Base-by-base conservation (phyloP, 2,888 invertebrate genomes). In the Spodoptera exigua region DNA sequence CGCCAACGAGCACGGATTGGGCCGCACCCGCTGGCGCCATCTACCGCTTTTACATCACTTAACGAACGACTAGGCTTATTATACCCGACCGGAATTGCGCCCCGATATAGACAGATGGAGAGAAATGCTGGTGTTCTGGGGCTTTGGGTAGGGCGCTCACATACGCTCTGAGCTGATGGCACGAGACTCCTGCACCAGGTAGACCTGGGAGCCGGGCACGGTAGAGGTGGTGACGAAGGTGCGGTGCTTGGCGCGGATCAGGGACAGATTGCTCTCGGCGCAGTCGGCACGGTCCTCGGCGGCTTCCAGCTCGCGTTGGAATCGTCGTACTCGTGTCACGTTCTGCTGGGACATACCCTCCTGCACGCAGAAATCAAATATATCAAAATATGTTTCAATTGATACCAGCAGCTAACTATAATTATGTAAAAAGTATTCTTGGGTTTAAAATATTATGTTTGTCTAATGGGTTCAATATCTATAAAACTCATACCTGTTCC, bases 241-340 rank as follows among this genome's bases (percentile, higher is more conserved):
- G 95, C 99, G 98, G 95, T 99, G 99, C 96, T 99, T 99, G 95
- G 99, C 98, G 86, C 99, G 97, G 95, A 99, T 98, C 92, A 99
- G 95, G 82, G 97, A 97, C 90, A 99, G 96, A 94, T 97, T 98
- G 95, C 97, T 97, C 95, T 99, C 99, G 81, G 99, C 99, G 81
- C 96, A 96, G 85, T 99, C 99, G 83, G 99, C 99, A 82, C 99
- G 97, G 93, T 99, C 99, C 92, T 99, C 99, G 78, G 99, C 99
- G 53, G 99, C 99, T 92, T 99, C 99, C 89, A 99, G 95, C 95
- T 99, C 99, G 85, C 99, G 97, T 94, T 99, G 99, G 98, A 99
- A 99, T 95, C 99, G 97, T 92, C 99, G 98, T 81, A 99, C 99
- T 90, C 99, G 96, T 90, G 98, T 98, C 83, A 99, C 97, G 93